A percentile compares a stretch with the other conserved stretches of the same genome.
These are phyloP conservation scores for Drosophila neotestacea DNA, from an alignment of 2,888 invertebrate species.

Conservation along the genomic window DNA sequence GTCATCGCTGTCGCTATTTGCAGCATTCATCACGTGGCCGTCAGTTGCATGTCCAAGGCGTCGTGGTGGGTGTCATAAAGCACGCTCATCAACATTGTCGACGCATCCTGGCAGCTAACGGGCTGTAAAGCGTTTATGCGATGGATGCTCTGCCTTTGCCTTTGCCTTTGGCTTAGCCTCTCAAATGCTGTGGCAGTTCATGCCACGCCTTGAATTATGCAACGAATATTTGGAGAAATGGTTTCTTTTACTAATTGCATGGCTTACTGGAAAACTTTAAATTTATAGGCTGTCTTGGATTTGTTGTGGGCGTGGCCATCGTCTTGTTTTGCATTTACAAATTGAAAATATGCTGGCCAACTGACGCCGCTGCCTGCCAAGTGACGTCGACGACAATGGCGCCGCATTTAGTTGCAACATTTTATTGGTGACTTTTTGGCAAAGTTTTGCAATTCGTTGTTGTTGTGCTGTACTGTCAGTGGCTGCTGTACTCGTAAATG, in stretches of 20 bases:
- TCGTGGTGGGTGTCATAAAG: constrained; percentile 74
- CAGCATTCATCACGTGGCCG: constrained; percentile 73
- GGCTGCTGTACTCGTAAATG: constrained; percentile 73
- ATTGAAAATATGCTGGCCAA: constrained; percentile 71
- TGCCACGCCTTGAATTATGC: constrained; percentile 41
- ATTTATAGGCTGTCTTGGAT: constrained; percentile 68
- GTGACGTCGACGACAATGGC: constrained; percentile 60
- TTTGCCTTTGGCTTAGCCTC: not conserved
- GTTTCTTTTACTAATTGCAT: constrained; percentile 66
- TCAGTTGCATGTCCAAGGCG: constrained; percentile 70
- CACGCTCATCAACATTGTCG: constrained; percentile 70
- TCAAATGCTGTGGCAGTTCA: constrained; percentile 5
- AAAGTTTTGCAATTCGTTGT: constrained; percentile 40
- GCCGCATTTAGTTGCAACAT: constrained; percentile 81
- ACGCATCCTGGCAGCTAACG: constrained; percentile 33
- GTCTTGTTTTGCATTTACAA: constrained; percentile 79
- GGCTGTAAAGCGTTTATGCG: constrained; percentile 50
- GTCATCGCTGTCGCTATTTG: constrained; percentile 54
- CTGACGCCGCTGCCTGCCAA: constrained; percentile 41
- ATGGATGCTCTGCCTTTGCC: not conserved
- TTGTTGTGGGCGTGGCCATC: constrained; percentile 63
- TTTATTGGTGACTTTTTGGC: constrained; percentile 81
- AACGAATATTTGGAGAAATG: constrained; percentile 29
- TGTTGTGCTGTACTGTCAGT: constrained; percentile 55
- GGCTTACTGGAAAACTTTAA: constrained; percentile 24